These are phyloP conservation scores for Araneus ventricosus DNA, from an alignment of 1,140 invertebrate genomes.

Conservation along the genomic window DNA sequence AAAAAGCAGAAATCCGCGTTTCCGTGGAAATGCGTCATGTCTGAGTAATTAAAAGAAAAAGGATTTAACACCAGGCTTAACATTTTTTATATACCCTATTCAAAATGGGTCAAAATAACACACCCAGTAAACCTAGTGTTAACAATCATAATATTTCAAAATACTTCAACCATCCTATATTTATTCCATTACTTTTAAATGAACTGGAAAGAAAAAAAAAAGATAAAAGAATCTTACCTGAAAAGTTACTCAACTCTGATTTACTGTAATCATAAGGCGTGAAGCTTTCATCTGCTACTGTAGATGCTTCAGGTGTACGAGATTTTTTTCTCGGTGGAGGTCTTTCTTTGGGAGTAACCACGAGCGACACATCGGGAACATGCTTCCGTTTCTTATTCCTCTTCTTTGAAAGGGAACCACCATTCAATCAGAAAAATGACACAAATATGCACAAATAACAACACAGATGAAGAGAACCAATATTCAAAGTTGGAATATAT, in stretches of 20 bases:
- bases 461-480: too few relatives aligned
- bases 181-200: not conserved
- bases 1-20: too few relatives aligned
- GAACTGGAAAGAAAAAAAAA: not conserved
- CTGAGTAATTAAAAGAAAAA: too few relatives aligned
- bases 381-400: constrained; percentile 51
- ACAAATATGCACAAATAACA: too few relatives aligned
- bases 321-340: constrained; percentile 24
- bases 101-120: too few relatives aligned
- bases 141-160: not conserved
- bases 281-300: constrained; percentile 55
- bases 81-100: not conserved
- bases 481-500: too few relatives aligned
- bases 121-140: not conserved
- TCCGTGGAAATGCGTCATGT: not conserved
- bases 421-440: too few relatives aligned
- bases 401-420: not conserved
- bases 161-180: not conserved
- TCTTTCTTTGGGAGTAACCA: not conserved
- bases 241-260: constrained; percentile 16
- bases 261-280: constrained; percentile 64
- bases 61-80: not conserved
- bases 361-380: constrained; percentile 34
- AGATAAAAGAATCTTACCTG: not conserved
- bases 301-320: constrained; percentile 42